Base-by-base conservation (phyloP, 2,797 vertebrate genomes). In the Sebastes trivittatus region DNA sequence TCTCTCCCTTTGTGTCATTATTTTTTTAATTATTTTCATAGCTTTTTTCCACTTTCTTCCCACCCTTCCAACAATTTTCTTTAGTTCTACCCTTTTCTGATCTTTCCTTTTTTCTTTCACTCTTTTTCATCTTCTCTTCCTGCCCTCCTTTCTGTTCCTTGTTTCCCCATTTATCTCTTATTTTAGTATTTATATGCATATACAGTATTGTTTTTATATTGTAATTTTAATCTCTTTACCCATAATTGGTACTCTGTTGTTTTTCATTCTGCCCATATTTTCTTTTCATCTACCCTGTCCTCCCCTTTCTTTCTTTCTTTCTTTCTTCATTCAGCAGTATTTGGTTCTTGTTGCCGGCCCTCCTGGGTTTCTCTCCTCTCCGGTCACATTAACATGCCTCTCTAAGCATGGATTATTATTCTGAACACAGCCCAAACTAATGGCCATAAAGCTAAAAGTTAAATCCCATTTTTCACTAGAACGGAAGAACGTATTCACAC, bases 371-470 rank as follows among this genome's bases (percentile, higher is more conserved):
- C 58, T 71, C 16, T 18, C 59, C 54, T 85, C 78, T 89, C 83
- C 77, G 80, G 81, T 86, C 75, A 87, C 85, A 87, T 87, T 88
- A 88, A 80, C 78, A 69, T 70, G 63, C 58, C 66, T 77, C 72
- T 81, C 32, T 78, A 66, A 70, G 36, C 11, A 42, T 46, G 20
- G 61, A 82, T 73, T 88, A 77, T 78, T 83, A 89, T 90, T 91
- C 87, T 76, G 73, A 90, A 88, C 82, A 69, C 78, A 68, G 72
- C 60, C 65, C 23, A 67, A 77, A 77, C 59, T 78, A 77, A 77
- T 82, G 71, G 54, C 73, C 63, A 80, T 84, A 13, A 72, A 75
- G 20, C 68, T 78, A 70, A 81, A 81, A 80, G 20, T 72, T 78
- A 72, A 81, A 80, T 82, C 55, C 68, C 67, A 60, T 76, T 81